These are phyloP conservation scores for Cottus gobio DNA, from an alignment of 2,113 vertebrate genomes.

Conservation along the genomic window DNA sequence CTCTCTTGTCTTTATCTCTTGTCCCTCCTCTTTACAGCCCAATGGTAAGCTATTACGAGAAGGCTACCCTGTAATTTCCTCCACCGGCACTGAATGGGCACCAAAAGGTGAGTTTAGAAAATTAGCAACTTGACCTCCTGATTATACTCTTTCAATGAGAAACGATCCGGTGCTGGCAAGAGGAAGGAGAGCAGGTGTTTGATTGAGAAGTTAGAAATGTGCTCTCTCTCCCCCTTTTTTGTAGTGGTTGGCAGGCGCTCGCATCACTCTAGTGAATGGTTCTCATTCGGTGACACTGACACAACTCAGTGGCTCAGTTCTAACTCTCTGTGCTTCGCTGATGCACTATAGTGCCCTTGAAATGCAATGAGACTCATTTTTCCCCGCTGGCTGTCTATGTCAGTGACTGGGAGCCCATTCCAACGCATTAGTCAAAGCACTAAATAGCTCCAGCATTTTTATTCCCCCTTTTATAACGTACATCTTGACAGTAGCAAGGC, in stretches of 20 bases:
- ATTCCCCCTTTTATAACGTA: conserved; percentile 8
- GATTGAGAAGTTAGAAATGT: conserved; percentile 45
- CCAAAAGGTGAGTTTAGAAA: conserved; percentile 70
- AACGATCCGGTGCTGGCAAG: conserved; percentile 11
- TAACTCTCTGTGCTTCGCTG: conserved; percentile 25
- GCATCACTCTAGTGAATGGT: conserved; percentile 23
- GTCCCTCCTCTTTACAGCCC: conserved; percentile 55
- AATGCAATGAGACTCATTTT: conserved; percentile 17
- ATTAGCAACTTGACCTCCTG: conserved; percentile 74
- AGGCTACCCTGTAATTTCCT: conserved; percentile 74
- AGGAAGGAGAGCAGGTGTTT: conserved; percentile 59
- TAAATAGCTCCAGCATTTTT: neutral
- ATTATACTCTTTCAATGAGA: conserved; percentile 59
- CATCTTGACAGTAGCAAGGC: neutral
- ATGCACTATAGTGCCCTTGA: conserved; percentile 37
- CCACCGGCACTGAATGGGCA: conserved; percentile 59
- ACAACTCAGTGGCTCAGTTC: conserved; percentile 43
- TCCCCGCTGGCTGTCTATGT: conserved; percentile 5
- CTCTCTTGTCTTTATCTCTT: conserved; percentile 63
- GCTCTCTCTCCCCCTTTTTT: neutral
- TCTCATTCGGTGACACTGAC: conserved; percentile 37
- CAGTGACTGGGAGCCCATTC: conserved; percentile 9
- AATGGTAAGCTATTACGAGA: conserved; percentile 76
- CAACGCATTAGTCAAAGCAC: conserved; percentile 16
- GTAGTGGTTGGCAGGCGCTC: conserved; percentile 7